Evolutionary conservation across 2,888 invertebrate species (phyloP).

Genomic region (Incurvaria masculella): DNA sequence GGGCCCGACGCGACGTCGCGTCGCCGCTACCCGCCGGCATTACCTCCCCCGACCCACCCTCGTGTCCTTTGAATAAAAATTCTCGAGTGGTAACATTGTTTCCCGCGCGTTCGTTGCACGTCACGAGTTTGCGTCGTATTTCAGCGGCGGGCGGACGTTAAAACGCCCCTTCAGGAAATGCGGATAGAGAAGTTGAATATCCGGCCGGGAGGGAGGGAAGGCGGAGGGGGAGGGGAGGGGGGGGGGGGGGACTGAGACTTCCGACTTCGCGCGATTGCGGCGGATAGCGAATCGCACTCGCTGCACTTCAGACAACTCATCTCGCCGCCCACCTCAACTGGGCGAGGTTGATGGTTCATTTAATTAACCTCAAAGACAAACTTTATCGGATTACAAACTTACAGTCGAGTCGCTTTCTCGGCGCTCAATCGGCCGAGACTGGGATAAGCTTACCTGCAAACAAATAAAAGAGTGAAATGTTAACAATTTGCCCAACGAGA

Average conservation of each 20-base stretch:
- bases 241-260: not conserved
- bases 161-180: not conserved
- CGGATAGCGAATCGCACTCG: not conserved
- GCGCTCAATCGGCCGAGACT: not conserved
- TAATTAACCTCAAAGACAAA: too few relatives aligned
- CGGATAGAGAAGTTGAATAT: conserved; percentile 1
- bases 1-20: not conserved
- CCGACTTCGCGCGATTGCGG: not conserved
- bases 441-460: not conserved
- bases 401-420: too few relatives aligned
- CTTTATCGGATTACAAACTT: too few relatives aligned
- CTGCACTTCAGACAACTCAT: not conserved
- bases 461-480: not conserved
- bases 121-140: not conserved
- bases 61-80: conserved; percentile 47
- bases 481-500: not conserved
- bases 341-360: too few relatives aligned
- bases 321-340: too few relatives aligned
- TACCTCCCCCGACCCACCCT: conserved; percentile 49
- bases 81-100: conserved; percentile 32
- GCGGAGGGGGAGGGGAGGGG: not conserved
- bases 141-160: conserved; percentile 1
- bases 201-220: not conserved
- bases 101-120: conserved; percentile 18
- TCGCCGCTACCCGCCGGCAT: conserved; percentile 44